Conservation (phyloP, 2,113 vertebrate species). For the Nansenia antarctica region DNA sequence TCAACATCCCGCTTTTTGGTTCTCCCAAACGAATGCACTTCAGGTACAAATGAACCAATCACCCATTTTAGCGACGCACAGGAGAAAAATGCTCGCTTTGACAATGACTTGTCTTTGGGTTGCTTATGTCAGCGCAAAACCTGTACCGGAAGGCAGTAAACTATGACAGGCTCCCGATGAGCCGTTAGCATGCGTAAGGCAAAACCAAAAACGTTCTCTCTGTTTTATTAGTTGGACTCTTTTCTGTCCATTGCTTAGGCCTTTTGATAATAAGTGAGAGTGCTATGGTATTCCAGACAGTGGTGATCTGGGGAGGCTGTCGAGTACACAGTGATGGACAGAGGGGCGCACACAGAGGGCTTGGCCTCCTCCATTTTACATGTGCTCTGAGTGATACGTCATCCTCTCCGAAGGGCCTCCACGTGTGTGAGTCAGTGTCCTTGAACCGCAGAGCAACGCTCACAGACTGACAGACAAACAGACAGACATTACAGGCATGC, state of each 20-base stretch:
- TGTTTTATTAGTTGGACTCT: slow-evolving; percentile 22
- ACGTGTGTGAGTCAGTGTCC: slow-evolving; percentile 74
- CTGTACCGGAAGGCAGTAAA: slow-evolving; percentile 25
- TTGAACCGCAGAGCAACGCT: slow-evolving; percentile 69
- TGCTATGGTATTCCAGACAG: slow-evolving; percentile 1
- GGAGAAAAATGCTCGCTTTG: slow-evolving; percentile 18
- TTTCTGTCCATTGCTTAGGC: slow-evolving; percentile 21
- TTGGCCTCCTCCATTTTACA: slow-evolving; percentile 55
- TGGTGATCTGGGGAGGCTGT: slow-evolving; percentile 26
- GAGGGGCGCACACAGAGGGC: slow-evolving; percentile 52
- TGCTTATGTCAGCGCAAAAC: slow-evolving; percentile 45
- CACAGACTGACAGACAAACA: too few species aligned
- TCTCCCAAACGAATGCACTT: slow-evolving; percentile 34
- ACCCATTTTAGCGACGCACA: slow-evolving; percentile 28
- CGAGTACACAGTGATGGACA: slow-evolving; percentile 61
- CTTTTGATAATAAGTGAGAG: slow-evolving; percentile 38
- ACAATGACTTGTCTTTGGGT: slow-evolving; percentile 30
- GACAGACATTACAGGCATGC: too few species aligned
- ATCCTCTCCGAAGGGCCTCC: slow-evolving; percentile 64
- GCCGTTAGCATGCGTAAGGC: slow-evolving; percentile 43
- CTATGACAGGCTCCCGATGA: slow-evolving; percentile 48
- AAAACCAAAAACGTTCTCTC: slow-evolving; percentile 46
- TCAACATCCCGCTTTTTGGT: slow-evolving; percentile 40
- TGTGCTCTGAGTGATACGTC: slow-evolving; percentile 69
- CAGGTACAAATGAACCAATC: slow-evolving; percentile 41